Evolutionary conservation across 1,140 invertebrate species (phyloP).

Genomic region (Platyscapa corneri): DNA sequence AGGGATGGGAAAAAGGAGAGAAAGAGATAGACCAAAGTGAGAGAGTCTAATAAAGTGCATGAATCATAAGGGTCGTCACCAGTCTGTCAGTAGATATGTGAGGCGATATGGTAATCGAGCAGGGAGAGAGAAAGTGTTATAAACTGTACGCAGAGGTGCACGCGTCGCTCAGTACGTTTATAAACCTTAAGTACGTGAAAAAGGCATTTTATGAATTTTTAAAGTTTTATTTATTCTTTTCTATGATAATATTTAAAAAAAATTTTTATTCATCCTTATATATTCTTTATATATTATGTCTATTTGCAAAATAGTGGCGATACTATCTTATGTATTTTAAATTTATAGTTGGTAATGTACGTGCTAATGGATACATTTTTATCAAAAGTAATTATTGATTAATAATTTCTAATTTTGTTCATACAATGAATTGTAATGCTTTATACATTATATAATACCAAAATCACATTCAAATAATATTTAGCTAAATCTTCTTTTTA

Average conservation of each 20-base stretch:
- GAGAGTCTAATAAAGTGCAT: neutral
- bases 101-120: constrained; percentile 7
- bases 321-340: neutral
- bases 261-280: no score
- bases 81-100: constrained; percentile 39
- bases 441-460: no score
- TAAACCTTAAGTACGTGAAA: neutral
- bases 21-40: neutral
- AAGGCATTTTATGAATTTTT: neutral
- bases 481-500: no score
- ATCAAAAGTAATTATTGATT: neutral
- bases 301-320: neutral
- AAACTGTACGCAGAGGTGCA: neutral
- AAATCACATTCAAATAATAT: no score
- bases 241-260: neutral
- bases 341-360: neutral
- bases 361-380: neutral
- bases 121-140: neutral
- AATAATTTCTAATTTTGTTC: neutral
- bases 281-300: no score
- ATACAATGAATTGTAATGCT: neutral
- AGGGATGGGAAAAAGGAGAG: no score
- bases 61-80: constrained; percentile 36
- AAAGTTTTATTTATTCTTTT: constrained; percentile 5
- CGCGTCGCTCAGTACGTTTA: neutral